Evolutionary conservation across 2,797 vertebrate genomes (phyloP), one percentile per base, ranked within the genome.

Genomic region (Eutrigla gurnardus): DNA sequence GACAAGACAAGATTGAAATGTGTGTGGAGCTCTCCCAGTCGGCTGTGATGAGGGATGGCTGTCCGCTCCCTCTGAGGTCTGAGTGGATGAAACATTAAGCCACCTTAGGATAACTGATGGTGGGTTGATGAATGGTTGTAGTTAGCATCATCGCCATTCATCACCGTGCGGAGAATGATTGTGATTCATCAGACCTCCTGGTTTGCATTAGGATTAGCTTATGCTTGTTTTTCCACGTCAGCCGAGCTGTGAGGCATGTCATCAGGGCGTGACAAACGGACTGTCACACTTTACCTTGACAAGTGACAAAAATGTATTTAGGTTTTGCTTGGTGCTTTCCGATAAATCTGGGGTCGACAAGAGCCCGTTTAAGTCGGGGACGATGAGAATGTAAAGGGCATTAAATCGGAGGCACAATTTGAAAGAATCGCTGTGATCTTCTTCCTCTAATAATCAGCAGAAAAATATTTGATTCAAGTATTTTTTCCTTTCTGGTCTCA

Each of bases 61-160:
- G 86, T 87, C 86, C 78, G 73, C 84, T 83, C 81, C 15, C 80
- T 84, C 84, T 78, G 78, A 81, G 81, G 86, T 87, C 83, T 89
- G 88, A 87, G 87, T 67, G 88, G 86, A 92, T 92, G 88, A 93
- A 92, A 88, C 89, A 92, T 91, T 87, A 92, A 90, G 89, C 88
- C 84, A 91, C 88, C 89, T 90, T 88, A 86, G 86, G 88, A 91
- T 88, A 90, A 88, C 85, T 86, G 91, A 90, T 88, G 89, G 82
- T 47, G 73, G 74, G 40, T 79, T 91, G 92, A 93, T 92, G 88
- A 90, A 93, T 92, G 81, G 81, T 73, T 35, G 77, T 90, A 89
- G 91, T 93, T 92, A 88, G 90, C 90, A 49, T 87, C 91, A 80
- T 79, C 32, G 70, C 79, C 87, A 88, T 91, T 92, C 85, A 91